Evolutionary conservation across 2,888 invertebrate species (phyloP).

Genomic region (Oxyscelio sp.): DNA sequence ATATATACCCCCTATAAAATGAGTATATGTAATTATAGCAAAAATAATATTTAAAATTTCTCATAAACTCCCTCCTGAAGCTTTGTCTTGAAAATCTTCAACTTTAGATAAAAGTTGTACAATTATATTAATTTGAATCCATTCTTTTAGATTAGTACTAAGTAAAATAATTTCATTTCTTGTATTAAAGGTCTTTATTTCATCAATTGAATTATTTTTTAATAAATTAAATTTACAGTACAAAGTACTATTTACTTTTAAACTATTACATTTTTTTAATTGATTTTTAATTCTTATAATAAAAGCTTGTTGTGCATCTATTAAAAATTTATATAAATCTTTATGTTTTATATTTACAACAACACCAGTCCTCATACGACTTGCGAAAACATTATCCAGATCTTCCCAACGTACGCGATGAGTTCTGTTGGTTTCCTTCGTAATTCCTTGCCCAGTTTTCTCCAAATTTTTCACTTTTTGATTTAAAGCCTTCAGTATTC

Average conservation of each 20-base stretch:
- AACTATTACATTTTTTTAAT: neutral
- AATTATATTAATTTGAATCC: slow-evolving; percentile 8
- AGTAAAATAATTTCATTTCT: slow-evolving; percentile 1
- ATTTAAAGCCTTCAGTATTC: no score
- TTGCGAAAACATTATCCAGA: neutral
- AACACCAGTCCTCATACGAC: neutral
- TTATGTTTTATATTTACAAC: neutral
- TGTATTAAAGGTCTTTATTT: neutral
- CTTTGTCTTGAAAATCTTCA: slow-evolving; percentile 71
- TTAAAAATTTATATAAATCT: neutral
- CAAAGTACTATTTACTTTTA: neutral
- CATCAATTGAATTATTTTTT: neutral
- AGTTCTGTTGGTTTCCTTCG: no score
- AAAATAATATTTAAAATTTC: slow-evolving; percentile 71
- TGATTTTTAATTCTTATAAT: neutral
- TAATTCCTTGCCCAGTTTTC: no score
- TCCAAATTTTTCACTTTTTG: no score
- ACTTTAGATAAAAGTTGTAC: slow-evolving; percentile 45
- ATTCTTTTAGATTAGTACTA: slow-evolving; percentile 20
- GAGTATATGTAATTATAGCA: slow-evolving; percentile 70
- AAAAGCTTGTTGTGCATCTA: neutral
- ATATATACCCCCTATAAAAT: slow-evolving; percentile 47
- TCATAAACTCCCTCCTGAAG: slow-evolving; percentile 63
- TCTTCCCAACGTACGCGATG: neutral
- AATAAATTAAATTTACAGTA: slow-evolving; percentile 6